A percentile compares a stretch with the other conserved stretches of the same genome.
These are phyloP conservation scores for Chaetodon trifasciatus DNA, from an alignment of 2,797 vertebrate genomes.

Conservation along the genomic window DNA sequence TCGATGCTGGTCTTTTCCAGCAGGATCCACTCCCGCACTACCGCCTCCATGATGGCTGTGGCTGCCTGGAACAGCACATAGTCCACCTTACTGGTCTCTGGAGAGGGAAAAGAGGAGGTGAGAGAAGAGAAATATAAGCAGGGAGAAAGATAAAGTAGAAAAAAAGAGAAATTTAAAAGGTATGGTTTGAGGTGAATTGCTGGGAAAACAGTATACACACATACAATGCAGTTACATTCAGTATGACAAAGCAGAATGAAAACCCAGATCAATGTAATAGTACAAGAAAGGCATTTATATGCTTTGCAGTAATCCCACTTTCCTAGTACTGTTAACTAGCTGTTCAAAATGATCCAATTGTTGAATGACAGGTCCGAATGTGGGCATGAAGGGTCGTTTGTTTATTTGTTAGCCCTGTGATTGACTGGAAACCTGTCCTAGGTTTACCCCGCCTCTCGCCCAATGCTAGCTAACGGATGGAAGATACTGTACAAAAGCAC, in stretches of 20 bases:
- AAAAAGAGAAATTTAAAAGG: background rate
- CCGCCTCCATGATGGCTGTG: slow-evolving; percentile 98
- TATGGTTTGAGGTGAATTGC: background rate
- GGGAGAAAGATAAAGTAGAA: background rate
- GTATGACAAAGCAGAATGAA: background rate
- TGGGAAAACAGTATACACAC: background rate
- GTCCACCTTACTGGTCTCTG: slow-evolving; percentile 99
- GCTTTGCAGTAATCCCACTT: background rate
- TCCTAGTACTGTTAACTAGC: too few species aligned
- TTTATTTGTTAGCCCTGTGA: background rate
- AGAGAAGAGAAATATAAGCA: background rate
- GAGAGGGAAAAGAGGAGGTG: background rate
- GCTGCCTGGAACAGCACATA: slow-evolving; percentile 99
- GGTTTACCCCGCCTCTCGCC: too few species aligned
- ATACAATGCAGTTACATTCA: too few species aligned
- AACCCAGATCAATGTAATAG: background rate
- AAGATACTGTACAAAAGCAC: too few species aligned
- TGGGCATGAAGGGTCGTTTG: background rate
- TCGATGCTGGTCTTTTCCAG: slow-evolving; percentile 97
- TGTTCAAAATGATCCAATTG: too few species aligned
- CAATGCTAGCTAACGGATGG: too few species aligned
- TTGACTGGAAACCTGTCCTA: background rate
- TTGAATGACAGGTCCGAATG: too few species aligned
- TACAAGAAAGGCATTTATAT: background rate
- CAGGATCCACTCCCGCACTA: slow-evolving; percentile 98